Percentiles rank a stretch among this genome's conserved stretches.
Conservation (phyloP, 2,888 invertebrate species). For the Adelognathus sp. region DNA sequence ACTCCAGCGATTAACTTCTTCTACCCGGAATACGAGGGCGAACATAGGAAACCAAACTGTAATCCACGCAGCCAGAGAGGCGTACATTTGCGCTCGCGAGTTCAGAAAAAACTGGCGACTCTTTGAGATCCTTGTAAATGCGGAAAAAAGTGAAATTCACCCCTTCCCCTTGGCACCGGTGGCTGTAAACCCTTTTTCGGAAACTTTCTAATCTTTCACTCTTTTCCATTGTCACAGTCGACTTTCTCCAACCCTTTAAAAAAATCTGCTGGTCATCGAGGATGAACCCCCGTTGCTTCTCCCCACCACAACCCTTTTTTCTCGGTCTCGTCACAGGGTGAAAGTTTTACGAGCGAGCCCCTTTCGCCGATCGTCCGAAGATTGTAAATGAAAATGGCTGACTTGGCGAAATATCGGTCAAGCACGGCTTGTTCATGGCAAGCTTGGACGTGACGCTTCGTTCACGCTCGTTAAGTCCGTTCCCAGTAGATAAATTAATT, state of each 20-base stretch:
- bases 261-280: conserved; percentile 9
- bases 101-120: conserved; percentile 65
- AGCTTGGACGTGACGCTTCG: conserved; percentile 20
- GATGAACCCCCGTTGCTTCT: conserved; percentile 35
- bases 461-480: conserved; percentile 42
- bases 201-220: conserved; percentile 73
- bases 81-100: conserved; percentile 49
- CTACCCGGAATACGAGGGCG: conserved; percentile 16
- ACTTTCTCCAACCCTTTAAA: conserved; percentile 71
- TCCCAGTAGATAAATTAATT: conserved; percentile 47
- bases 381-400: conserved; percentile 33
- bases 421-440: conserved; percentile 1
- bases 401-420: conserved; percentile 30
- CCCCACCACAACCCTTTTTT: conserved; percentile 43
- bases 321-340: conserved; percentile 30
- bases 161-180: conserved; percentile 64
- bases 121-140: conserved; percentile 32
- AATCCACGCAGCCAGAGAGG: conserved; percentile 17
- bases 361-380: conserved; percentile 1
- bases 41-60: neutral
- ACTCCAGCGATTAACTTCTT: conserved; percentile 52
- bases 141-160: conserved; percentile 73
- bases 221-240: conserved; percentile 58
- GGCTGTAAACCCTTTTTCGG: conserved; percentile 64
- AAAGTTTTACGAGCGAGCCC: conserved; percentile 53